phyloP scores from a whole-genome alignment of 2,113 vertebrate species.

The Myiopsitta monachus region DNA sequence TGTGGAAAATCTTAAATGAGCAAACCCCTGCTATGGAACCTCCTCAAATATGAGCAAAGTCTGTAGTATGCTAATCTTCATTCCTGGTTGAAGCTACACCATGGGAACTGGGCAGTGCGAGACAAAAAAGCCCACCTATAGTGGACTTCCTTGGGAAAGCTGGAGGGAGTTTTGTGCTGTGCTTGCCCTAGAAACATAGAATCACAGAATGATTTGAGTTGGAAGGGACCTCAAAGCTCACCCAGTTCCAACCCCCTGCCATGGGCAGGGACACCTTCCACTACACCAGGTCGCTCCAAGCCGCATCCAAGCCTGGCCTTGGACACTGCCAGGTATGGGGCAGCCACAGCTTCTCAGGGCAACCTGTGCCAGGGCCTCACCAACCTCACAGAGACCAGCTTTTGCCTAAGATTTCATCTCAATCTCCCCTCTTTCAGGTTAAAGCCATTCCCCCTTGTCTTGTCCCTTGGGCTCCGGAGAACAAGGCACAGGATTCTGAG shows the following conservation, averaged over 20 bases:
- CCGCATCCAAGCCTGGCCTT: neutral
- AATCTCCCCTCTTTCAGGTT: neutral
- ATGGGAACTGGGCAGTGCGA: neutral
- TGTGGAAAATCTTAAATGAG: neutral
- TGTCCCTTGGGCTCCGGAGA: neutral
- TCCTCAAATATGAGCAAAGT: neutral
- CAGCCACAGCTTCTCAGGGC: neutral
- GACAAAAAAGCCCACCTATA: neutral
- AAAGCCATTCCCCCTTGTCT: neutral
- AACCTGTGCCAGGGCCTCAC: neutral
- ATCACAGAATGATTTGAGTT: neutral
- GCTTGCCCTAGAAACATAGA: neutral
- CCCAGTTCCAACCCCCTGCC: neutral
- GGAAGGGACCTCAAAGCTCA: neutral
- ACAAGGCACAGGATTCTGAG: neutral
- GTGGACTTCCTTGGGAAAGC: neutral
- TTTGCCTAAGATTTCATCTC: neutral
- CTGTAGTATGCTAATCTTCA: fast-evolving
- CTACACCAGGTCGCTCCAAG: no score
- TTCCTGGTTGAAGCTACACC: neutral
- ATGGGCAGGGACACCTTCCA: neutral
- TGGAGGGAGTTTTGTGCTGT: neutral
- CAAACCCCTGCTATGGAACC: neutral
- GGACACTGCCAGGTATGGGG: neutral
- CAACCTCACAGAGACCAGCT: neutral